A percentile compares a stretch with the other conserved stretches of the same genome.
Evolutionary conservation across 2,797 vertebrate species (phyloP).

Genomic region (Micropoecilia bifurca): DNA sequence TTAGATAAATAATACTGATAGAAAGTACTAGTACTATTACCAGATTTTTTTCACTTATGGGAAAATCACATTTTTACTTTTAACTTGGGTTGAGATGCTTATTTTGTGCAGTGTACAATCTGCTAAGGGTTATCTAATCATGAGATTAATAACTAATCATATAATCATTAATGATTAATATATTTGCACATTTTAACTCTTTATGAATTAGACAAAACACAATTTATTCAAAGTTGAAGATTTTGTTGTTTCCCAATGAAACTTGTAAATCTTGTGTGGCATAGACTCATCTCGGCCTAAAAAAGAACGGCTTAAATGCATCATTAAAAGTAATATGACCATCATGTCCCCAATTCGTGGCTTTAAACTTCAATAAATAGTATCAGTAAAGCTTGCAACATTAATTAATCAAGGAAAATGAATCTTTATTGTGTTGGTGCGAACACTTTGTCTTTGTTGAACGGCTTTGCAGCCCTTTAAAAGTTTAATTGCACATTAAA

Average conservation of each 20-base stretch:
- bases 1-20: neutral
- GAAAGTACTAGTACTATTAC: neutral
- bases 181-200: no score
- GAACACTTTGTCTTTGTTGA: conserved; percentile 22
- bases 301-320: neutral
- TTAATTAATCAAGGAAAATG: conserved; percentile 20
- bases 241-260: neutral
- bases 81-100: neutral
- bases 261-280: neutral
- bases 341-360: neutral
- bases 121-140: neutral
- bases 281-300: neutral
- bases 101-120: neutral
- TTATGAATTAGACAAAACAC: neutral
- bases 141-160: neutral
- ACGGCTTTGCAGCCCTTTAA: conserved; percentile 21
- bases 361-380: neutral
- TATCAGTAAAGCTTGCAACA: neutral
- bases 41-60: neutral
- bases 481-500: conserved; percentile 13
- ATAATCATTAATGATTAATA: no score
- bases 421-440: conserved; percentile 10
- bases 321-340: neutral
- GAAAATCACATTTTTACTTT: neutral
- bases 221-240: neutral